These are phyloP conservation scores for Scaptomyza cyrtandrae DNA, from an alignment of 2,888 invertebrate species.

Conservation along the genomic window DNA sequence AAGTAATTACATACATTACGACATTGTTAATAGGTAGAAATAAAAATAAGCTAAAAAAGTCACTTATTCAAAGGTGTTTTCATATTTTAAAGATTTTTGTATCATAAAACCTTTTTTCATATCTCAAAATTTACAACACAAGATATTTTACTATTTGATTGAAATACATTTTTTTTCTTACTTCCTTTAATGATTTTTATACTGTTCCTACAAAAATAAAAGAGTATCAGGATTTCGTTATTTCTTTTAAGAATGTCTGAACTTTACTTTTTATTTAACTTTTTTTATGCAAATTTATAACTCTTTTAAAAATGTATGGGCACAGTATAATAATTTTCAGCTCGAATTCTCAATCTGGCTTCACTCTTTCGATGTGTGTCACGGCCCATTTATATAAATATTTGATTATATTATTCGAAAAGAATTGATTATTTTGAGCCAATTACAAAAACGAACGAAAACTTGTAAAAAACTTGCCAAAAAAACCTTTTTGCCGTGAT, in stretches of 20 bases:
- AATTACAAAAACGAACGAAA: conserved; percentile 56
- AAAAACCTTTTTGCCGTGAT: conserved; percentile 5
- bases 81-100: too few relatives aligned
- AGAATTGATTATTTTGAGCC: conserved; percentile 50
- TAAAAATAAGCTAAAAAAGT: background rate
- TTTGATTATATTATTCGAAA: conserved; percentile 18
- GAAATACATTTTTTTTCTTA: too few relatives aligned
- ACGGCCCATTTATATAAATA: conserved; percentile 46
- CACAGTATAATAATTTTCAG: conserved; percentile 13
- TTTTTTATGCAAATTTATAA: conserved; percentile 40
- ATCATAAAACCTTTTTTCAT: background rate
- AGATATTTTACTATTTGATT: too few relatives aligned
- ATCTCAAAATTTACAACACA: too few relatives aligned
- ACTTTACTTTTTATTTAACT: conserved; percentile 24
- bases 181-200: too few relatives aligned
- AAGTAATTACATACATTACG: conserved; percentile 22
- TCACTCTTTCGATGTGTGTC: conserved; percentile 27
- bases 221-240: conserved; percentile 23
- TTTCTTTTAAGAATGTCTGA: conserved; percentile 9
- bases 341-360: conserved; percentile 11
- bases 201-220: background rate
- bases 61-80: background rate
- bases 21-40: conserved; percentile 8
- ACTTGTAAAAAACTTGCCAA: conserved; percentile 21
- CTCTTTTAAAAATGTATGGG: conserved; percentile 30